A percentile compares a stretch with the other conserved stretches of the same genome.
Evolutionary conservation across 2,797 vertebrate species (phyloP).

Genomic region (Gadopsis marmoratus): DNA sequence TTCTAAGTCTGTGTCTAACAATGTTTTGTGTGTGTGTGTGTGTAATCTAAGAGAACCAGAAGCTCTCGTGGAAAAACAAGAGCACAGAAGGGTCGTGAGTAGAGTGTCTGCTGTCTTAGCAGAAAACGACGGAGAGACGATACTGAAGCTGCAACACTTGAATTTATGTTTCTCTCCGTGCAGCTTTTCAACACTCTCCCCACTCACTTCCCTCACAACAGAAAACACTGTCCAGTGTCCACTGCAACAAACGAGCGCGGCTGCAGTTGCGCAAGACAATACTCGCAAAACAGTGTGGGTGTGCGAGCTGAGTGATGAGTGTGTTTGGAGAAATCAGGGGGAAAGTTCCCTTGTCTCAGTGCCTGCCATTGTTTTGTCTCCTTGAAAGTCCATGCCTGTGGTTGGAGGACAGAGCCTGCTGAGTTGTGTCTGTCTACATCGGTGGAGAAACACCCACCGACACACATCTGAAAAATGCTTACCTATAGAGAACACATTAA

Average conservation of each 20-base stretch:
- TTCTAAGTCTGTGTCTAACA: slow-evolving; percentile 51
- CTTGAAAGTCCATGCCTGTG: slow-evolving; percentile 75
- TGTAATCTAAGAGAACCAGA: slow-evolving; percentile 62
- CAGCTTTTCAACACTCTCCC: slow-evolving; percentile 64
- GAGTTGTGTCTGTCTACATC: slow-evolving; percentile 61
- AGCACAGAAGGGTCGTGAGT: slow-evolving; percentile 18
- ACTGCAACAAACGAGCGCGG: slow-evolving; percentile 49
- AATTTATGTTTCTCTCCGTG: slow-evolving; percentile 68
- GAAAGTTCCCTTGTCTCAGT: slow-evolving; percentile 77
- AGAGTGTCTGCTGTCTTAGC: slow-evolving; percentile 50
- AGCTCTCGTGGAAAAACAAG: slow-evolving; percentile 44
- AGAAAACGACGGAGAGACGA: slow-evolving; percentile 48
- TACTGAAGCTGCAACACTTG: slow-evolving; percentile 53
- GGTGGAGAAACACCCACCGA: slow-evolving; percentile 65
- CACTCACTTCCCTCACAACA: slow-evolving; percentile 56
- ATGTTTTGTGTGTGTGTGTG: slow-evolving; percentile 39
- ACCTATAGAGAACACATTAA: slow-evolving; percentile 74
- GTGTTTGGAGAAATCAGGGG: slow-evolving; percentile 66
- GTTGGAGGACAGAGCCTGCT: slow-evolving; percentile 71
- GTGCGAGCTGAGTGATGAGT: slow-evolving; percentile 60
- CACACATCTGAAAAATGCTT: slow-evolving; percentile 65
- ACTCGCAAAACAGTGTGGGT: slow-evolving; percentile 66
- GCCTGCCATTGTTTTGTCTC: slow-evolving; percentile 83
- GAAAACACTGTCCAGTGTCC: slow-evolving; percentile 59
- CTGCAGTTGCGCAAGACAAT: slow-evolving; percentile 63